Percentiles rank a stretch among this genome's conserved stretches.
Evolutionary conservation across 2,113 vertebrate genomes (phyloP).

Genomic region (Ctenodactylus gundi): DNA sequence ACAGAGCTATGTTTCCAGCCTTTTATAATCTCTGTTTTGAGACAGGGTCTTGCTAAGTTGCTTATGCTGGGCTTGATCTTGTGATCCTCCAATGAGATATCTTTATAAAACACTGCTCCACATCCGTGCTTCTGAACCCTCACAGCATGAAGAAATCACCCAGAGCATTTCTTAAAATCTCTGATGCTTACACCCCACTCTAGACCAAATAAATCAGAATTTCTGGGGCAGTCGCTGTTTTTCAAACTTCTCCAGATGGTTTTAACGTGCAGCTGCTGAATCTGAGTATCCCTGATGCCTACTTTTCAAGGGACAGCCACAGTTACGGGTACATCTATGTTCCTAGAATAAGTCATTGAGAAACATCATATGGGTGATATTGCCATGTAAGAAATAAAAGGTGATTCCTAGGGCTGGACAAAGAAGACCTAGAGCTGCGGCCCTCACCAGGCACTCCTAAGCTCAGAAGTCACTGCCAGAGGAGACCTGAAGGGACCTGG

Average conservation of each 20-base stretch:
- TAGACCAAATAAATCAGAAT: background rate
- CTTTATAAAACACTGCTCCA: fast-evolving
- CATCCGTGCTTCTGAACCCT: fast-evolving
- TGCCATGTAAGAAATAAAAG: too few species aligned
- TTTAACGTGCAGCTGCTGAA: background rate
- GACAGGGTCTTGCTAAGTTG: background rate
- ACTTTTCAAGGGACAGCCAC: background rate
- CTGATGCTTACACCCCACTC: background rate
- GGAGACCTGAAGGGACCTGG: background rate
- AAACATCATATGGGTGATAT: fast-evolving
- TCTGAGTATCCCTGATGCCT: background rate
- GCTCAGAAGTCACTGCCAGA: background rate
- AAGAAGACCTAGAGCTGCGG: background rate
- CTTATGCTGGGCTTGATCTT: background rate
- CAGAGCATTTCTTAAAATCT: background rate
- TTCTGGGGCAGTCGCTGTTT: background rate
- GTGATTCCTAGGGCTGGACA: fast-evolving
- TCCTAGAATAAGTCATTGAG: background rate
- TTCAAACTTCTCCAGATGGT: background rate
- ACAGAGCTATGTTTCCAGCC: background rate
- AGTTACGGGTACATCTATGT: fast-evolving
- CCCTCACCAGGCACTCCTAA: fast-evolving
- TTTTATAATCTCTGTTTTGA: background rate
- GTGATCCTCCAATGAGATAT: background rate
- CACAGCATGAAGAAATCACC: background rate